Base-by-base conservation (phyloP, 2,888 invertebrate species). In the Augiades crinisus region DNA sequence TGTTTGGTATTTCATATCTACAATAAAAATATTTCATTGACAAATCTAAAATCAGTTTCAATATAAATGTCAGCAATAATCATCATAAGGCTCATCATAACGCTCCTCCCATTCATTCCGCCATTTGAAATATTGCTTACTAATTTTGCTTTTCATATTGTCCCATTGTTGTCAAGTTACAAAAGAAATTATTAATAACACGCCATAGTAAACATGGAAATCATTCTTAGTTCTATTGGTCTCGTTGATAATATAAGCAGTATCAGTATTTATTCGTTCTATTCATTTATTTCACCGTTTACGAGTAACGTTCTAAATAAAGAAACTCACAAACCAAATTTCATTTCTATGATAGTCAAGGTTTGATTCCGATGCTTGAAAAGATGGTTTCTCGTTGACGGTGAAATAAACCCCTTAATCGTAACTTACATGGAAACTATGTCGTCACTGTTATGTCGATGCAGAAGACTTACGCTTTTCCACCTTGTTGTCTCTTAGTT, bases 391-490 rank as follows among this genome's bases (percentile, higher is more conserved):
- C 30, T 53, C 7, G 17, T 46, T 50, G 8, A 37, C 36, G 31
- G 17, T 49, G 19, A 51, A 37, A 19, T 8, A 37, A 37, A 10
- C 10, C n/a, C 12, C 12, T 54, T 56, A 46, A 49, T 43, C 12
- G 41, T 54, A 54, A 55, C 30, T 30, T 30, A 30, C 30, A 50
- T 47, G 10, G 49, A 41, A 44, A 45, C 27, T 17, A 36, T 19
- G 12, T 19, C 22, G n/a, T 45, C 57, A 21, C 47, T 63, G 68
- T 76, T 86, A 88, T 72, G 89, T 89, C 40, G 89, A 89, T 59
- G 89, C 88, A 46, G 89, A 87, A 45, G 89, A 90, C 69, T 89
- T 90, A 54, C 89, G 69, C 60, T 88, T 89, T 53, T 89, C 89
- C 46, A 76, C 67, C 70, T 87, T 88, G 55, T 69, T 81, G 43